Percentiles rank a stretch among this genome's conserved stretches.
Evolutionary conservation across 53 echinoderm and acorn worm species (phyloP).

Genomic region (Temnopleurus reevesii): DNA sequence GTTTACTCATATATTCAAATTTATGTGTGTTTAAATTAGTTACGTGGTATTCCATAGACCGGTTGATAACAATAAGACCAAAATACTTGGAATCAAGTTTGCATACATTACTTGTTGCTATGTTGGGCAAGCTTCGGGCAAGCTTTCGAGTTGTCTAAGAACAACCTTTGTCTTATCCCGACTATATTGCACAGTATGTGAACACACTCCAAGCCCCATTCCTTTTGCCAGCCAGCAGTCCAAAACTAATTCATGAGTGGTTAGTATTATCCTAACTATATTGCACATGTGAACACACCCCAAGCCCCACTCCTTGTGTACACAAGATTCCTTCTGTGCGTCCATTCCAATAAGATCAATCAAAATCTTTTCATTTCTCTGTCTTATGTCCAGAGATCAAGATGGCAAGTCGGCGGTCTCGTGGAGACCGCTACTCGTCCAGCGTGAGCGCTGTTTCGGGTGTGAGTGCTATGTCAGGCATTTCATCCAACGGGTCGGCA

Average conservation of each 20-base stretch:
- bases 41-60: too few relatives aligned
- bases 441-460: slow-evolving; percentile 68
- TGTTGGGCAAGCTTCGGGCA: too few relatives aligned
- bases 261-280: background rate
- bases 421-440: slow-evolving; percentile 73
- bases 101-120: too few relatives aligned
- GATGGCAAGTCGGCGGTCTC: slow-evolving; percentile 70
- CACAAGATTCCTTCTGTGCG: background rate
- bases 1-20: too few relatives aligned
- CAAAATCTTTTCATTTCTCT: background rate
- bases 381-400: slow-evolving; percentile 36
- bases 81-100: too few relatives aligned
- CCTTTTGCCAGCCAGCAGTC: background rate
- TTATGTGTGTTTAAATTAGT: too few relatives aligned
- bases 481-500: slow-evolving; percentile 49
- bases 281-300: background rate
- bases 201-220: background rate
- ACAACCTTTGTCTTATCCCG: background rate
- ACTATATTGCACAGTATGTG: background rate
- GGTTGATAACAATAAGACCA: too few relatives aligned
- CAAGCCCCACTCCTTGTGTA: background rate
- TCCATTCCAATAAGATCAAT: background rate
- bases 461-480: slow-evolving; percentile 56
- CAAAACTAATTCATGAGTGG: background rate
- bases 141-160: background rate